phyloP scores from a whole-genome alignment of 2,888 invertebrate genomes.

The Microctonus aethiopoides region DNA sequence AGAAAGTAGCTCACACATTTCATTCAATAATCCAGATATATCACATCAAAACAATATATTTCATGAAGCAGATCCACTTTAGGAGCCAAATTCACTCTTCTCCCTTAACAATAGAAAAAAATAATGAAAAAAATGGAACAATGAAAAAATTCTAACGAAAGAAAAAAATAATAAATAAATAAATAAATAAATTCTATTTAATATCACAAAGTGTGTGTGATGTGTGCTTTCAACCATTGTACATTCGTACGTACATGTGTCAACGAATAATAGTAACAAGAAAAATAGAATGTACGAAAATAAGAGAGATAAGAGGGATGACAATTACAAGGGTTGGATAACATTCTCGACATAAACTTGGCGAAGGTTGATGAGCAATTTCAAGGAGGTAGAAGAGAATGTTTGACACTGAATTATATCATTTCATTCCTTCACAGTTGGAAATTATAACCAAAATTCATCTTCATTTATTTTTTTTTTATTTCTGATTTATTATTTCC shows the following conservation, averaged over 20 bases:
- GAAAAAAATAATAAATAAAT: too few relatives aligned
- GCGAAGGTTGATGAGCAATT: slow-evolving; percentile 24
- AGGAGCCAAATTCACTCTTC: neutral
- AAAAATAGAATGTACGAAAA: neutral
- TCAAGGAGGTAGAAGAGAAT: slow-evolving; percentile 8
- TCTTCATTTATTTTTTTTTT: neutral
- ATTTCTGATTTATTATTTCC: neutral
- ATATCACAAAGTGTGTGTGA: neutral
- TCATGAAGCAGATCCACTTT: neutral
- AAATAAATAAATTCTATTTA: too few relatives aligned
- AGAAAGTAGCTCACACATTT: neutral
- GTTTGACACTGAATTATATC: slow-evolving; percentile 1
- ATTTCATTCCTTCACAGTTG: neutral
- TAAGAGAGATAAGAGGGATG: neutral
- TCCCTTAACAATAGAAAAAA: neutral
- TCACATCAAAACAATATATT: neutral
- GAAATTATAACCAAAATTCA: neutral
- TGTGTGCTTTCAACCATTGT: neutral
- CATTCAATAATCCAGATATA: neutral
- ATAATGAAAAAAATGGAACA: neutral
- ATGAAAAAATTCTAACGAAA: neutral
- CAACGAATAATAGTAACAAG: neutral
- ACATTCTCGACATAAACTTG: slow-evolving; percentile 15
- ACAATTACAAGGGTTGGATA: slow-evolving; percentile 39
- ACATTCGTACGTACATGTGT: neutral